Evolutionary conservation across 2,113 vertebrate species (phyloP).

Genomic region (Salvator merianae): DNA sequence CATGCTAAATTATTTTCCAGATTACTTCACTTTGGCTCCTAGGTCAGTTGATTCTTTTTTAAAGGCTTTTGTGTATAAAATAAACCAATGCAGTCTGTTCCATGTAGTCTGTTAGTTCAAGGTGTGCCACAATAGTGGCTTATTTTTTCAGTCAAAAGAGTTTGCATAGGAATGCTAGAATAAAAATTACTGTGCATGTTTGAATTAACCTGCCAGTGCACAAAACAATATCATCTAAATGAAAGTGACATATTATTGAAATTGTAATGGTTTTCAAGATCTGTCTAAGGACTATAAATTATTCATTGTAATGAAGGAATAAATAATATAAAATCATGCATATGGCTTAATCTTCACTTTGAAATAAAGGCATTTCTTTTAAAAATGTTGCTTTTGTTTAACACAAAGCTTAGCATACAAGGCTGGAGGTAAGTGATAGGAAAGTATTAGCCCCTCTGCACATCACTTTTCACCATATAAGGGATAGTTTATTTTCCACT

Average conservation of each 20-base stretch:
- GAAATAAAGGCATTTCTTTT: neutral
- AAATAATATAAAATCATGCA: conserved; percentile 18
- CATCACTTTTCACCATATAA: neutral
- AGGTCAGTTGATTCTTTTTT: neutral
- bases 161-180: neutral
- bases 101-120: neutral
- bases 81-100: neutral
- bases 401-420: neutral
- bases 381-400: neutral
- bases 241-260: neutral
- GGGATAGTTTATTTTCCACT: conserved; percentile 22
- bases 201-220: neutral
- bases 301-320: neutral
- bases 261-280: neutral
- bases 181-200: neutral
- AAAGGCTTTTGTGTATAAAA: too few relatives aligned
- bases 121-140: neutral
- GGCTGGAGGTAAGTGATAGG: conserved; percentile 10
- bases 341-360: neutral
- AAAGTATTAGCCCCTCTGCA: neutral
- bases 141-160: neutral
- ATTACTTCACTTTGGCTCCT: neutral
- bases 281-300: neutral
- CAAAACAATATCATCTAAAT: neutral
- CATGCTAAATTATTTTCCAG: neutral